Evolutionary conservation across 1,140 invertebrate genomes (phyloP).

Genomic region (Neodiprion fabricii): DNA sequence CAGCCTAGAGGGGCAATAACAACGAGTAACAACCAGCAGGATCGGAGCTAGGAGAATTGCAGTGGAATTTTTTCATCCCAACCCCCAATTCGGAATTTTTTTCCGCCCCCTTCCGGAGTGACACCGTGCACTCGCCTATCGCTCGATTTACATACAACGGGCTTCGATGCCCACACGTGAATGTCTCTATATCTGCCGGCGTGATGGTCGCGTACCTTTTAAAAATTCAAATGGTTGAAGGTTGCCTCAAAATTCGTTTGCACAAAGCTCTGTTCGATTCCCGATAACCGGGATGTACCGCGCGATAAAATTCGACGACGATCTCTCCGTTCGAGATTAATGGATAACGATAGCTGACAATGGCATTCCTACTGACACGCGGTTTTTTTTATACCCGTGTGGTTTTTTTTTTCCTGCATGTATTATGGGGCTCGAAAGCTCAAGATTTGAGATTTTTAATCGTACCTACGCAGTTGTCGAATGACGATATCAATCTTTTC

Average conservation of each 20-base stretch:
- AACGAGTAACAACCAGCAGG: too few species aligned
- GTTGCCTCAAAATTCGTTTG: background rate
- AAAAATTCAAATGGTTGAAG: background rate
- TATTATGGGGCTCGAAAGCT: too few species aligned
- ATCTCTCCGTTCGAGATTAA: background rate
- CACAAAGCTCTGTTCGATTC: background rate
- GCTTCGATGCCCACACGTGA: background rate
- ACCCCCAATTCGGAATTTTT: background rate
- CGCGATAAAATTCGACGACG: background rate
- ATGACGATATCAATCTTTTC: too few species aligned
- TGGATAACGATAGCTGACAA: too few species aligned
- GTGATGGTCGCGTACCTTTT: background rate
- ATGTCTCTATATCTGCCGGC: background rate
- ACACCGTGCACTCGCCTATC: background rate
- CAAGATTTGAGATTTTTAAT: too few species aligned
- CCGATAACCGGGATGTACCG: background rate
- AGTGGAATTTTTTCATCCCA: background rate
- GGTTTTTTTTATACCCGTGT: too few species aligned
- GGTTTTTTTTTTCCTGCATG: too few species aligned
- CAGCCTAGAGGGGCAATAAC: too few species aligned
- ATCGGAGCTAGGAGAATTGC: background rate
- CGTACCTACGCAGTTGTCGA: too few species aligned
- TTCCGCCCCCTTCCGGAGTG: background rate
- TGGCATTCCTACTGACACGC: too few species aligned
- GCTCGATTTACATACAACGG: background rate